Evolutionary conservation across 2,888 invertebrate species (phyloP), one percentile per base, ranked within the genome.

Genomic region (Tortricodes alternella): DNA sequence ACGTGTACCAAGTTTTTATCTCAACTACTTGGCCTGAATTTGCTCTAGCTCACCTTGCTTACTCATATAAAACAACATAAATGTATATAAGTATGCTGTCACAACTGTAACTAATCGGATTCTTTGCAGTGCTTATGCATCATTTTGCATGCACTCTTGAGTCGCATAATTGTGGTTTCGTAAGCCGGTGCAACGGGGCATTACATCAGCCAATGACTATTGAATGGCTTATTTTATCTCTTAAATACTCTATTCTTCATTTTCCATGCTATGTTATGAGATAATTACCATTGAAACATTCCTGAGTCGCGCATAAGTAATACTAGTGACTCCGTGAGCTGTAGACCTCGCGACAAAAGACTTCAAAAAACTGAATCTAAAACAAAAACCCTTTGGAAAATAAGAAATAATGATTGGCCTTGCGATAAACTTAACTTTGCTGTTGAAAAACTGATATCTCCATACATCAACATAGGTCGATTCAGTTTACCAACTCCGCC

Each of bases 91-190:
- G n/a, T 29, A 32, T 44, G 16, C 27, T 13, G 11, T 13, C 13
- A 43, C 39, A 48, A 18, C 48, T 18, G 53, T 53, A 55, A 48
- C 48, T 41, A 49, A 55, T 53, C 32, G 32, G 23, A 32, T 38
- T 52, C 52, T 37, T 44, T 29, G 27, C 13, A 57, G 21, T 52
- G 49, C 44, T 29, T 38, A 29, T 41, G 53, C 58, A 46, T 60
- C 53, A 57, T 57, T 53, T 27, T 16, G 48, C 34, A 49, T 27
- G 50, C 46, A 53, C 49, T 24, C 46, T 37, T 34, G 59, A 43
- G 32, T 57, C 56, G 32, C 18, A 52, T 59, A 56, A 59, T 59
- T 57, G 48, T 18, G 35, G 52, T 58, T 58, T 51, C 53, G 58
- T 48, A 55, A 60, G 51, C 46, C 37, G 24, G 24, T 52, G 49